These are phyloP conservation scores for Pitta sordida DNA, from an alignment of 2,113 vertebrate genomes.

Conservation along the genomic window DNA sequence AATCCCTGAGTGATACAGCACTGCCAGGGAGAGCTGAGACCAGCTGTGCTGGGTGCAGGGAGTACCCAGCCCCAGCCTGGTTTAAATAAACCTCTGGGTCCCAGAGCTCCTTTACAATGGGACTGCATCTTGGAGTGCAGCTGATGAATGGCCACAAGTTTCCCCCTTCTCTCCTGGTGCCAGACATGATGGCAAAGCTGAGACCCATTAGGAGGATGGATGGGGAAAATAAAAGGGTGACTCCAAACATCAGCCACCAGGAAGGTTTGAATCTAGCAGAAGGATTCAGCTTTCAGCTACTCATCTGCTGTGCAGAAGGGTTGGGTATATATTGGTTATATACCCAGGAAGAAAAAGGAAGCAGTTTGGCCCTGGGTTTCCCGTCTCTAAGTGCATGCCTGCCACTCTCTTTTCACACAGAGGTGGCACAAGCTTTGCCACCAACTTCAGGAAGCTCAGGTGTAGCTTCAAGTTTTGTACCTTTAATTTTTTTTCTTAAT, in stretches of 20 bases:
- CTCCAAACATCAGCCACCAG: background rate
- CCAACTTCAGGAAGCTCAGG: background rate
- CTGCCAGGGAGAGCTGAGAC: background rate
- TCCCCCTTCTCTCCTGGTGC: background rate
- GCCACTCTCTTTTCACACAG: background rate
- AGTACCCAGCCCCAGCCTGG: fast-evolving
- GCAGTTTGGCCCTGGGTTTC: background rate
- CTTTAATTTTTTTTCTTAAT: background rate
- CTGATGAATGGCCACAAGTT: background rate
- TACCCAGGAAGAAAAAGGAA: background rate
- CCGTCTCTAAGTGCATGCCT: background rate
- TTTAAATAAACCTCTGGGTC: background rate
- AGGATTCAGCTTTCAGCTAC: background rate
- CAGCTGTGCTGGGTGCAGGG: fast-evolving
- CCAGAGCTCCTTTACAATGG: background rate
- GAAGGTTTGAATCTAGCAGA: background rate
- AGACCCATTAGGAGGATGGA: background rate
- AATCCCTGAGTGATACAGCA: background rate
- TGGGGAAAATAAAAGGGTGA: background rate
- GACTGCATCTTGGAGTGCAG: background rate
- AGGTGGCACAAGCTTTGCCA: background rate
- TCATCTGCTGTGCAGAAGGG: background rate
- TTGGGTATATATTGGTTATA: background rate
- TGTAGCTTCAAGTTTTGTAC: background rate
- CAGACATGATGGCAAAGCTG: background rate